Evolutionary conservation across 2,888 invertebrate species (phyloP), one percentile per base, ranked within the genome.

Genomic region (Diplazon laetatorius): DNA sequence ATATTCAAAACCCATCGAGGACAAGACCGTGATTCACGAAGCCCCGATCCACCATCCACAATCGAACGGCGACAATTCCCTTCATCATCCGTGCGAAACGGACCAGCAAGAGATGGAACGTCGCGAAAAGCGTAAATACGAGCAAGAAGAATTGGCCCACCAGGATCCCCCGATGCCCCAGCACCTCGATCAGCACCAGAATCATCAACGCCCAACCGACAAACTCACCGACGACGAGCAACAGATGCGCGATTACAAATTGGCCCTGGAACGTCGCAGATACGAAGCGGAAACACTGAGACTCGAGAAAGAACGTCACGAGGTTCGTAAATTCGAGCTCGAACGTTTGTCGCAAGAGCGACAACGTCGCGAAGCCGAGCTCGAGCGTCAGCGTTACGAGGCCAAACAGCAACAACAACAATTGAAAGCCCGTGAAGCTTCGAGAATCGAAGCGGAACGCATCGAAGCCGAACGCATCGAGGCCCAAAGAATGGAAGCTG

Each of bases 401-500:
- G 72, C 55, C 6, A 30, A 30, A 6, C 30, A 30, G 6, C 30
- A 30, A 30, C n/a, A n/a, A n/a, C n/a, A 78, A 39, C 71, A 72
- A 44, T 55, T 75, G 1, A 78, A 78, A 65, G 78, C 69, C 0
- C 73, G 84, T 25, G 85, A 85, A 68, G 87, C 82, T 0, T 80
- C 79, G 16, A 78, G 84, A 20, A 82, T 85, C 39, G 85, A 85
- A 73, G 85, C 84, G 0, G 83, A 85, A 30, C 84, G 88, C 57
- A 85, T 87, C 16, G 87, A 87, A 57, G 87, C 85, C 0, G 86
- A 87, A 50, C 82, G 85, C 60, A 83, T 87, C 30, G 85, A 87
- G 74, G 85, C 84, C 0, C 86, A 87, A 48, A 73, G 86, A 76
- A 87, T 88, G 80, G 88, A 88, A 59, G 87, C 88, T 0, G 89